A percentile compares a stretch with the other conserved stretches of the same genome.
These are phyloP conservation scores for Philantomba maxwellii DNA, from an alignment of 2,113 vertebrate species.

Conservation along the genomic window DNA sequence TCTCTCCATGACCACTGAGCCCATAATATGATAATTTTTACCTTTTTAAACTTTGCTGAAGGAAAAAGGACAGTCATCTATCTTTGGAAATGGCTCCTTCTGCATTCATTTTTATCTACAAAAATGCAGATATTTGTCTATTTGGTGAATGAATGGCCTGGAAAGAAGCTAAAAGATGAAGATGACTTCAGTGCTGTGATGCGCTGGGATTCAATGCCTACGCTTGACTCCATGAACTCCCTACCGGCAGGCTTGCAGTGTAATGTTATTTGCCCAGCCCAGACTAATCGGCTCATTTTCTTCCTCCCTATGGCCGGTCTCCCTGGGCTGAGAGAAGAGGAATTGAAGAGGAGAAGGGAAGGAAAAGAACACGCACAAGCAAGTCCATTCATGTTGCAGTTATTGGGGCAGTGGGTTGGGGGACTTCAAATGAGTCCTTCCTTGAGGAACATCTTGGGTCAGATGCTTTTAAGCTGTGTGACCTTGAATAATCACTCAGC, in stretches of 20 bases:
- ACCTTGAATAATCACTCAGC: background rate
- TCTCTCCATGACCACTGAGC: conserved; percentile 76
- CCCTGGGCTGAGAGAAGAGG: background rate
- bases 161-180: conserved; percentile 52
- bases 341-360: background rate
- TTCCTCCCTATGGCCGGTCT: background rate
- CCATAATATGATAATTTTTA: conserved; percentile 79
- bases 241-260: background rate
- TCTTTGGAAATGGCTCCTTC: conserved; percentile 68
- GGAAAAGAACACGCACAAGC: background rate
- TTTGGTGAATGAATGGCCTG: conserved; percentile 34
- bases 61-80: conserved; percentile 67
- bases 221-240: conserved; percentile 45
- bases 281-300: background rate
- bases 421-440: background rate
- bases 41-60: conserved; percentile 73
- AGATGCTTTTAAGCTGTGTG: background rate
- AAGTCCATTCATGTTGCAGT: background rate
- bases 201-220: conserved; percentile 20
- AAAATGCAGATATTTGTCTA: conserved; percentile 60
- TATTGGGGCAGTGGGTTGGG: background rate
- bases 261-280: background rate
- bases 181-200: background rate
- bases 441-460: background rate
- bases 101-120: conserved; percentile 53